Base-by-base conservation (phyloP, 2,797 vertebrate genomes). In the Argentina silus region DNA sequence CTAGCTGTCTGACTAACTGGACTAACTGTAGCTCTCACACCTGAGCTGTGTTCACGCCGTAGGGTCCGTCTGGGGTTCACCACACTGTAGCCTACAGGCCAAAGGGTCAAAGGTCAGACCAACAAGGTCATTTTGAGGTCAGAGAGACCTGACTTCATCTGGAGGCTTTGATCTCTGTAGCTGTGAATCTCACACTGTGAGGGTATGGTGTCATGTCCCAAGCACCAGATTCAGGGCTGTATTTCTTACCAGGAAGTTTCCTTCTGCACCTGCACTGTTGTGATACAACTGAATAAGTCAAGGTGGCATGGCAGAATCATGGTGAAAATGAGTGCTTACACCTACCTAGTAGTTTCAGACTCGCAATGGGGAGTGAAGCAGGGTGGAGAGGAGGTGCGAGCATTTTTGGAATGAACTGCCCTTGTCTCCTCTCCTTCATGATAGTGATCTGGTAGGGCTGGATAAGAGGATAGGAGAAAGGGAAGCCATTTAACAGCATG, bases 91-190 rank as follows among this genome's bases (percentile, higher is more conserved):
- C 9, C 57, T 60, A 19, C 11, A 56, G 45, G 63, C 64, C 64
- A 56, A 69, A 56, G 75, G 70, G 65, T 74, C 65, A 86, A 70
- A 81, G 82, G 72, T 83, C 74, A 78, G 75, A 75, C 74, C 71
- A 1, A 83, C 51, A 11, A 15, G 23, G 36, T 85, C 69, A 57
- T 45, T 60, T 43, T 0, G 76, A 78, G 83, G 85, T 86, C 80
- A 77, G 68, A 2, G 43, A 47, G n/a, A 47, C 15, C 56, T 57
- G 56, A 57, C 56, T 57, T 1, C 17, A 57, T 59, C 3, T 6
- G 43, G 17, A 5, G 44, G 44, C 0, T 45, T 45, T 21, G 43
- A 14, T 11, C 62, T 7, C 43, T 44, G 43, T 45, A 65, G 36
- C 27, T n/a, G 15, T 15, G 43, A 19, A 45, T 45, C n/a, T 21